Percentiles rank a stretch among this genome's conserved stretches.
Conservation (phyloP, 2,888 invertebrate species). For the Parnassius apollo region DNA sequence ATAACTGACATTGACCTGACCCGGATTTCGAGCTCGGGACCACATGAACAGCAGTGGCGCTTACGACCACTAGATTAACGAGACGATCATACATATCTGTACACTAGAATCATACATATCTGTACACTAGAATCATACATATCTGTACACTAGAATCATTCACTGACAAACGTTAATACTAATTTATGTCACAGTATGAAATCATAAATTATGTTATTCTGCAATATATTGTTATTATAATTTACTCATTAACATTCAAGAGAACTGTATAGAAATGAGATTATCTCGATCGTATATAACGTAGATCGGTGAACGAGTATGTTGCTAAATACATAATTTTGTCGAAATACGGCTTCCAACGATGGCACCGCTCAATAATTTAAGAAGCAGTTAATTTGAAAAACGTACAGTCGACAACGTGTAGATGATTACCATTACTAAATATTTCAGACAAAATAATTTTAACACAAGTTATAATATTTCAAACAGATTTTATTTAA, state of each 20-base stretch:
- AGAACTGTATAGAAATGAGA: slow-evolving; percentile 16
- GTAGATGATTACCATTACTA: too few species aligned
- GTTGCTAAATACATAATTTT: slow-evolving; percentile 21
- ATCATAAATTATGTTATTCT: slow-evolving; percentile 18
- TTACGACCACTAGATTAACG: too few species aligned
- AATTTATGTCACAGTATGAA: slow-evolving; percentile 22
- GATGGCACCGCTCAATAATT: slow-evolving; percentile 9
- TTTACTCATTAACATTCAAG: slow-evolving; percentile 18
- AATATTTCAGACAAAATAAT: too few species aligned
- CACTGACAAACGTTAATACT: slow-evolving; percentile 1
- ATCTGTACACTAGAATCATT: too few species aligned
- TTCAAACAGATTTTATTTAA: too few species aligned
- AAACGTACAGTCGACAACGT: slow-evolving; percentile 4
- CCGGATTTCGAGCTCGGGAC: too few species aligned
- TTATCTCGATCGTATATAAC: slow-evolving; percentile 1
- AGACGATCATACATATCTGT: too few species aligned
- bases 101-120: too few species aligned
- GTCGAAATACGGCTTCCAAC: slow-evolving; percentile 10
- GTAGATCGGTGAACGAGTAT: neutral
- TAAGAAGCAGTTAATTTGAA: slow-evolving; percentile 15
- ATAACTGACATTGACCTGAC: too few species aligned
- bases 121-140: too few species aligned
- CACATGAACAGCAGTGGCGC: too few species aligned
- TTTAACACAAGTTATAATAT: too few species aligned
- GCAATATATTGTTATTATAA: slow-evolving; percentile 8